Base-by-base conservation (phyloP, 2,113 vertebrate genomes). In the Lophochroa leadbeateri region DNA sequence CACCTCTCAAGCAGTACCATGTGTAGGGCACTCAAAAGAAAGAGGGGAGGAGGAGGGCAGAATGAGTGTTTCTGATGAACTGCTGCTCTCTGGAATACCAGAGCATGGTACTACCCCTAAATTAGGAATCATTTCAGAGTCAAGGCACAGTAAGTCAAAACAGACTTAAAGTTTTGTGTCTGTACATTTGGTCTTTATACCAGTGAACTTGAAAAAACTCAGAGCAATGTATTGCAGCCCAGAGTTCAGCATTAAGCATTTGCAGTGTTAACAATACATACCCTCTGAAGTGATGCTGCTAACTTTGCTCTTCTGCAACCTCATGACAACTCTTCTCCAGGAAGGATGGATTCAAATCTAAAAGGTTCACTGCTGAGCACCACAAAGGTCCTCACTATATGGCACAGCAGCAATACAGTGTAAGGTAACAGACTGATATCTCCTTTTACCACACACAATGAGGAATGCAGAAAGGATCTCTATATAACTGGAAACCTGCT, bases 391-490 rank as follows among this genome's bases (percentile, higher is more conserved):
- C 27, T 91, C 8, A 33, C 2, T 1, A 17, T 21, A 11, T n/a
- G 21, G 41, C 49, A 81, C 12, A 17, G 31, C 6, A 4, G 24
- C 12, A 70, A 24, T 2, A 27, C 31, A 53, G 55, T 3, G 2
- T 9, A 17, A 58, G 37, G 20, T 28, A 39, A 50, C 29, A 64
- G 44, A 75, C 31, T 17, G 27, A 3, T 17, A 43, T 2, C 49
- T 68, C 37, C 43, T 44, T 90, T 96, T 69, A 52, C 35, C 17
- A 65, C 4, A 1, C 11, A 46, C 1, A 3, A n/a, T 46, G 41
- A 92, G 44, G 67, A 91, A 81, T 17, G n/a, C 50, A 82, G 78
- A 91, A 91, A 86, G 28, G 39, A 91, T 64, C n/a, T 49, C 55
- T 67, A 82, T 65, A 27, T 39, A 93, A 19, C 46, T 93, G 61